These are phyloP conservation scores for Branchinecta sandiegonensis DNA, from an alignment of 2,888 invertebrate species.

Conservation along the genomic window DNA sequence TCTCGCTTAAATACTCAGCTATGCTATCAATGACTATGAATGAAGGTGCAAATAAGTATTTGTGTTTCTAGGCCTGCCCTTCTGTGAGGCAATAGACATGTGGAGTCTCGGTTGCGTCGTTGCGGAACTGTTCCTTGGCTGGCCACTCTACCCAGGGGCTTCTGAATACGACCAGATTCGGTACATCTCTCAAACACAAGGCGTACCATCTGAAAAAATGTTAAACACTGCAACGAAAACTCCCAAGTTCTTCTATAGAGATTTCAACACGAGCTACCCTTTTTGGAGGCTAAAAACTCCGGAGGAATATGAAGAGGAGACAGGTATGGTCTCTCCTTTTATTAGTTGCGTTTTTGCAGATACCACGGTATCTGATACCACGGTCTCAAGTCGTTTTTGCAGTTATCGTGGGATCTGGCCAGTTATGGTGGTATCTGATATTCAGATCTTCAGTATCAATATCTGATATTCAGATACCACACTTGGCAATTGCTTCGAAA, in stretches of 20 bases:
- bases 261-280: conserved; percentile 63
- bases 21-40: too few relatives aligned
- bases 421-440: too few relatives aligned
- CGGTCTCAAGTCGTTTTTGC: too few relatives aligned
- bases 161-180: conserved; percentile 98
- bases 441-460: too few relatives aligned
- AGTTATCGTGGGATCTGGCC: too few relatives aligned
- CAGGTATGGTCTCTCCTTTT: conserved; percentile 40
- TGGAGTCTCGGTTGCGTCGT: conserved; percentile 99
- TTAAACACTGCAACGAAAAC: conserved; percentile 93
- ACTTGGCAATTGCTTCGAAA: too few relatives aligned
- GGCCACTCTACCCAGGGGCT: conserved; percentile 98
- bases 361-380: too few relatives aligned
- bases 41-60: too few relatives aligned
- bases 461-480: too few relatives aligned
- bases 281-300: conserved; percentile 62
- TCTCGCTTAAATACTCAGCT: too few relatives aligned
- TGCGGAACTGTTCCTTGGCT: conserved; percentile 95
- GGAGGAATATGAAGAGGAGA: conserved; percentile 95
- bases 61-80: conserved; percentile 54
- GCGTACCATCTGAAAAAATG: conserved; percentile 95
- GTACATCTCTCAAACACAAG: conserved; percentile 92
- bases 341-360: too few relatives aligned
- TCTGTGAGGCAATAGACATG: conserved; percentile 99
- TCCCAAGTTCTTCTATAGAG: conserved; percentile 93